Base-by-base conservation (phyloP, 2,113 vertebrate species). In the Anser cygnoides region DNA sequence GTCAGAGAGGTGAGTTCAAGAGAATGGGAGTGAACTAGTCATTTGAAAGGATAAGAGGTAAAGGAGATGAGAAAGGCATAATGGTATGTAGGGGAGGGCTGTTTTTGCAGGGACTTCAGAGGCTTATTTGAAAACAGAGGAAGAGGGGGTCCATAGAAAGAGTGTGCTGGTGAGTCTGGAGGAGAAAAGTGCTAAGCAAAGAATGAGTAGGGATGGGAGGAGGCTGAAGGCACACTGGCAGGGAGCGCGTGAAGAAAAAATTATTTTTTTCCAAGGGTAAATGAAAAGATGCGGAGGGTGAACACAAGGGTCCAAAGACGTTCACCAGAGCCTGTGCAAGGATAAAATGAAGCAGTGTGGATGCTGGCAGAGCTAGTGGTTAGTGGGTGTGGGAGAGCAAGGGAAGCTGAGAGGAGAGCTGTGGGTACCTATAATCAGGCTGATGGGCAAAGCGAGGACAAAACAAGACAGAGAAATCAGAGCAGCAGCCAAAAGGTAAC, bases 1-100 rank as follows among this genome's bases (percentile, higher is more conserved):
- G 79, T 95, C 90, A 95, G 94, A 95, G 92, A 95, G 95, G 89
- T 95, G 91, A 97, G 95, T 92, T 96, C 94, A 92, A 96, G 93
- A 95, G 96, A 96, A 95, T 95, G 82, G 84, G 89, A 95, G 90
- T 88, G 92, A 95, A 97, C 96, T 92, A 86, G 92, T 93, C 76
- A 96, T 92, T 94, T 95, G 94, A 96, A 96, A 96, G 91, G 86
- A 97, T 95, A 93, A 96, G 94, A 82, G 74, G 87, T 91, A 89
- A 95, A 97, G 84, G 79, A 95, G 91, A 93, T 67, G 93, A 94
- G 82, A 91, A 93, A 95, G 92, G 75, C 91, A 78, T 90, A 95
- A 92, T 95, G 94, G 91, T 85, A 87, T 91, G 94, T 95, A 95
- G 79, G 92, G 90, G n/a, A 95, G 77, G 74, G 84, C 76, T 96